Evolutionary conservation across 2,797 vertebrate species (phyloP).

Genomic region (Calcarius lapponicus): DNA sequence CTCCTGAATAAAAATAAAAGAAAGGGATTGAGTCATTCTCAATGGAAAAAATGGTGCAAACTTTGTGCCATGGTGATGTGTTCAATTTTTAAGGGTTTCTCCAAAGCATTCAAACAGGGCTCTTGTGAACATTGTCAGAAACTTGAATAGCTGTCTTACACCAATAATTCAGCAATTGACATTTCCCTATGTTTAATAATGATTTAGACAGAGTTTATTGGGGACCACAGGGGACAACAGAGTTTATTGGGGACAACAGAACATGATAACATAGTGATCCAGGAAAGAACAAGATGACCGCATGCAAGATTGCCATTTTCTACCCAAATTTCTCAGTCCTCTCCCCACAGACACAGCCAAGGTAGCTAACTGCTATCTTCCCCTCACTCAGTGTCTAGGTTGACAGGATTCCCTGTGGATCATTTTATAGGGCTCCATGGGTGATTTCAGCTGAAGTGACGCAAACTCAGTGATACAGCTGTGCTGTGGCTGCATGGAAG

Average conservation of each 20-base stretch:
- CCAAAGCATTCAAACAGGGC: background rate
- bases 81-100: background rate
- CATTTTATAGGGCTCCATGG: background rate
- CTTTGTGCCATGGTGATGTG: background rate
- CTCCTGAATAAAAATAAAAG: background rate
- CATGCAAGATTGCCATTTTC: background rate
- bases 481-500: rapidly evolving
- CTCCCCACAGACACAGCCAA: background rate
- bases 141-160: background rate
- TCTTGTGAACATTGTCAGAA: background rate
- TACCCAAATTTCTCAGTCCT: background rate
- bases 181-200: background rate
- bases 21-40: background rate
- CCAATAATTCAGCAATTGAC: background rate
- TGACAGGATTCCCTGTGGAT: background rate
- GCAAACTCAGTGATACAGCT: background rate
- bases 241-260: background rate
- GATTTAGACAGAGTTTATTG: background rate
- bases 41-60: background rate
- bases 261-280: background rate
- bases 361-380: background rate
- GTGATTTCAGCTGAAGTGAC: background rate
- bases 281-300: background rate
- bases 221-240: background rate
- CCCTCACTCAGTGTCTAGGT: background rate